Base-by-base conservation (phyloP, 2,888 invertebrate species). In the Eudemis profundana region DNA sequence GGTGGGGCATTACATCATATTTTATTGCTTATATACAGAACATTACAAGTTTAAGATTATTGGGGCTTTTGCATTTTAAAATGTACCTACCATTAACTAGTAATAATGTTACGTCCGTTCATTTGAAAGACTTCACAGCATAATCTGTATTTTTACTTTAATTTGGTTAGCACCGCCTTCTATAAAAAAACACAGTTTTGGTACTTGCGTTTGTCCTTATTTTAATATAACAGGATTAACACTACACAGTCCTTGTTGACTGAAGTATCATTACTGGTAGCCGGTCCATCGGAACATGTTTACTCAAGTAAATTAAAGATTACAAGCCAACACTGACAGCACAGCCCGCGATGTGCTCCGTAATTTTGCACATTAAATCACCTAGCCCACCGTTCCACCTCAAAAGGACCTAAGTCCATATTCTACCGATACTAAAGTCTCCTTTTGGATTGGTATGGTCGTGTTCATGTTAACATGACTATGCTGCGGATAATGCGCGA, bases 241-340 rank as follows among this genome's bases (percentile, higher is more conserved):
- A n/a, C n/a, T n/a, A n/a, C n/a, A 54, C n/a, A 54, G 53, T 40
- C 53, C 40, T 15, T 40, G 12, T 14, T 54, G 40, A 54, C 23
- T 54, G 23, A 19, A 10, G 19, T 46, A 12, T 4, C 10, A 8
- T 14, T 33, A 47, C 40, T 47, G 40, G 46, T 40, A 49, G 42
- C 36, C 57, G 56, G 44, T 27, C 5, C 38, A 44, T 46, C 64
- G 23, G 14, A 17, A n/a, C 19, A 42, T 59, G 59, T 65, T 59
- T 65, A 65, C 64, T 65, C 51, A 65, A 59, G 59, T 46, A 65
- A 65, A 53, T 59, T 65, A 51, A 65, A 65, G 17, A 51, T 44
- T 59, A 65, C 64, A 65, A 59, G 64, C 44, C 46, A 51, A 10
- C 59, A 5, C 59, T 46, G 64, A 51, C 51, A 65, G 64, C 27